Conservation (phyloP, 2,888 invertebrate species). For the Eilema griseolum region DNA sequence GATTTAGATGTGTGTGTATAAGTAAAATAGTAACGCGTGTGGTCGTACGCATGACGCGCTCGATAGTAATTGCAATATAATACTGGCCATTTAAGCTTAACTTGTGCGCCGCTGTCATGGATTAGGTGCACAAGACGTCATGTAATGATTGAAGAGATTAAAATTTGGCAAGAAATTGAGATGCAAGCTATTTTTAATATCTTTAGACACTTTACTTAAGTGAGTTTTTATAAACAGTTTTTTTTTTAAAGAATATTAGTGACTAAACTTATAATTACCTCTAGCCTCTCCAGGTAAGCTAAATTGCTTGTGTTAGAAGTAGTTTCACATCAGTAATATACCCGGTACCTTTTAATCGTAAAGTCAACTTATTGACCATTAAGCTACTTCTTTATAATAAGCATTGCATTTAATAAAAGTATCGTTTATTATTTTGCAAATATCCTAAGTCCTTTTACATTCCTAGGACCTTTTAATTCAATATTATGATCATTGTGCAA, state of each 20-base stretch:
- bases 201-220: neutral
- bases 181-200: neutral
- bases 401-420: too few species aligned
- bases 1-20: constrained; percentile 16
- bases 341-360: too few species aligned
- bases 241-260: too few species aligned
- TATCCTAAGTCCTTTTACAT: too few species aligned
- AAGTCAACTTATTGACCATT: too few species aligned
- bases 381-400: too few species aligned
- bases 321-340: too few species aligned
- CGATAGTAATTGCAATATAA: constrained; percentile 16
- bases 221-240: neutral
- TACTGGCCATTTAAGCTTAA: constrained; percentile 7
- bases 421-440: too few species aligned
- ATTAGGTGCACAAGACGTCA: constrained; percentile 6
- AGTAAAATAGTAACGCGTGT: constrained; percentile 1
- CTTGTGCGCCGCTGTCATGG: neutral
- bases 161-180: neutral
- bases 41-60: neutral
- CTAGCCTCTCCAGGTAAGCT: too few species aligned
- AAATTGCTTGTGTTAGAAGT: too few species aligned
- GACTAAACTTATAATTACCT: too few species aligned
- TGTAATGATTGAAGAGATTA: constrained; percentile 12
- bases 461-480: too few species aligned
- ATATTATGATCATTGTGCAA: neutral